Conservation (phyloP, 2,888 invertebrate genomes). For the Clivina fossor region DNA sequence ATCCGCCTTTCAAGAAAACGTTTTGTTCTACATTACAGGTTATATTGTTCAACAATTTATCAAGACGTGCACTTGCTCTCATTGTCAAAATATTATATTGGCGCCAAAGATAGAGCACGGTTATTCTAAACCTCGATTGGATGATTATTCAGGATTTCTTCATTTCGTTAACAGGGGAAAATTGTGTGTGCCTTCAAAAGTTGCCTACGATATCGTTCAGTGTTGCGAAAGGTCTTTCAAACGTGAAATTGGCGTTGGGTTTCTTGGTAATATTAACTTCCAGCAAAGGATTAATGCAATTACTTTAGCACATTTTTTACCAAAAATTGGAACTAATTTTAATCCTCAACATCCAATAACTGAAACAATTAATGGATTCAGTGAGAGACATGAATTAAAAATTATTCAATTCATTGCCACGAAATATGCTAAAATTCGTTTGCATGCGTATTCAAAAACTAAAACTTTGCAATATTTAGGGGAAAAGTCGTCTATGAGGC, state of each 20-base stretch:
- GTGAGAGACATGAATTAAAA: not conserved
- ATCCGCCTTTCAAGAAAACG: not conserved
- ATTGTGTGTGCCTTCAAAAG: slow-evolving; percentile 4
- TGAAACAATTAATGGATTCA: not conserved
- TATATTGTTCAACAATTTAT: not conserved
- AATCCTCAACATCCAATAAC: not conserved
- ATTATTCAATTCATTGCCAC: not conserved
- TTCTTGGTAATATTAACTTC: not conserved
- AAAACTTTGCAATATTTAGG: not conserved
- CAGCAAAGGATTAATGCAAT: not conserved
- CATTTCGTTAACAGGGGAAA: not conserved
- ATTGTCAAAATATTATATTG: not conserved
- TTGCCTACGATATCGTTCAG: not conserved
- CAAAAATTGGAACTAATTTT: not conserved
- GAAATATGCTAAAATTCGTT: not conserved
- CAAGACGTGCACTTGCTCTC: not conserved
- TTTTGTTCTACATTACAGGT: not conserved
- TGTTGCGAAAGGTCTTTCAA: slow-evolving; percentile 5
- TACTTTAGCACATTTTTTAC: not conserved
- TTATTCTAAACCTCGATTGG: not conserved
- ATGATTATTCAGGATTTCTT: not conserved
- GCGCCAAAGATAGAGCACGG: not conserved
- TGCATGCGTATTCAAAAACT: not conserved
- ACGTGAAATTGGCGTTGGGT: not conserved
- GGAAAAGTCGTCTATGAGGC: not conserved